Percentiles rank a stretch among this genome's conserved stretches.
These are phyloP conservation scores for Charaxes varanes DNA, from an alignment of 1,140 invertebrate species.

Conservation along the genomic window DNA sequence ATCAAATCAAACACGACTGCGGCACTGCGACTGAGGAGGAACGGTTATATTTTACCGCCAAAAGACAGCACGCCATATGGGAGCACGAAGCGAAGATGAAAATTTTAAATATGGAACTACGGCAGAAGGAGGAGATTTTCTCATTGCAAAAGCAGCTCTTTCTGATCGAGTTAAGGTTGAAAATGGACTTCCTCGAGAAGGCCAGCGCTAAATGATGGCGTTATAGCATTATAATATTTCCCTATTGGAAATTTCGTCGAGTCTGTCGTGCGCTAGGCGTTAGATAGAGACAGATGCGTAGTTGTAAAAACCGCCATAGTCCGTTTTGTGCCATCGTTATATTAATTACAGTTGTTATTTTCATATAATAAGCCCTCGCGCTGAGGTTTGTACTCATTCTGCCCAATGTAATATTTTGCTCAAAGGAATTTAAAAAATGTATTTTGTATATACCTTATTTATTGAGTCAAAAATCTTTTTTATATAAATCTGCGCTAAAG, in stretches of 20 bases:
- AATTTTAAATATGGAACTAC: slow-evolving; percentile 67
- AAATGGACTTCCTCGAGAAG: slow-evolving; percentile 74
- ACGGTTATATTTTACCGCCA: slow-evolving; percentile 61
- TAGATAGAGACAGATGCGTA: slow-evolving; percentile 3
- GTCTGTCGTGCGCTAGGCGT: slow-evolving; percentile 1
- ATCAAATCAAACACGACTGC: slow-evolving; percentile 44
- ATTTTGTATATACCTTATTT: background rate
- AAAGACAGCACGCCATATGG: slow-evolving; percentile 68
- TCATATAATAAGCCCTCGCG: background rate
- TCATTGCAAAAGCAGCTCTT: slow-evolving; percentile 71
- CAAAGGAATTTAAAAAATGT: background rate
- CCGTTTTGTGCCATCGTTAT: slow-evolving; percentile 26
- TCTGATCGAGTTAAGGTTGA: slow-evolving; percentile 66
- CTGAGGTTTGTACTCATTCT: slow-evolving; percentile 2
- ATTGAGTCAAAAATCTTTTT: too few species aligned
- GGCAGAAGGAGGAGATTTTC: slow-evolving; percentile 71
- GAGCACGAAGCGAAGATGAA: slow-evolving; percentile 73
- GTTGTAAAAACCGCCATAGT: slow-evolving; percentile 15
- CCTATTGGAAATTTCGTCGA: slow-evolving; percentile 3
- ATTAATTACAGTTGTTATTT: slow-evolving; percentile 4
- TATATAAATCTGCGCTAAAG: too few species aligned
- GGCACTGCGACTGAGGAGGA: slow-evolving; percentile 60
- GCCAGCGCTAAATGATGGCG: slow-evolving; percentile 57
- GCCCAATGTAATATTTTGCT: slow-evolving; percentile 2
- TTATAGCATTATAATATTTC: background rate